Conservation (phyloP, 2,797 vertebrate genomes). For the Pristis pectinata region DNA sequence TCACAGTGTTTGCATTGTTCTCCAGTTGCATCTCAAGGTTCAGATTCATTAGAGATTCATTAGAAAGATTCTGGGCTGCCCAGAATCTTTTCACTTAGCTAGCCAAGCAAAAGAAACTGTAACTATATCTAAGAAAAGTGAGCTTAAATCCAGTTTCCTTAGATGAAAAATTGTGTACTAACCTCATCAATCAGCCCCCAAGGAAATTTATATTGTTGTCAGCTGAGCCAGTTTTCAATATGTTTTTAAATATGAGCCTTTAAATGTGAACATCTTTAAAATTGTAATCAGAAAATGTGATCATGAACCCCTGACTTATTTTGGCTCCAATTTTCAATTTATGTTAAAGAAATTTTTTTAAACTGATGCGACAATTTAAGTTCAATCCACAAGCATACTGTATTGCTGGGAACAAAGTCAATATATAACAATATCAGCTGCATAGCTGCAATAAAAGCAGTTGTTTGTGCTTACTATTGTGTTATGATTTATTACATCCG, state of each 20-base stretch:
- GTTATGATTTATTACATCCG: conserved; percentile 59
- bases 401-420: not conserved
- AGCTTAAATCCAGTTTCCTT: not conserved
- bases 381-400: not conserved
- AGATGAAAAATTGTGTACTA: not conserved
- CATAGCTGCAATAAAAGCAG: conserved; percentile 47
- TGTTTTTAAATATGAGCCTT: not conserved
- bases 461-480: conserved; percentile 52
- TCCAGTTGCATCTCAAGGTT: no score
- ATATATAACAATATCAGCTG: not conserved
- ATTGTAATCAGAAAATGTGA: not conserved
- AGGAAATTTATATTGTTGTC: not conserved
- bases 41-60: not conserved
- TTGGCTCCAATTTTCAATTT: not conserved
- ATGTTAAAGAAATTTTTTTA: not conserved
- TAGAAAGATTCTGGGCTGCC: not conserved
- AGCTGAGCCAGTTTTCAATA: not conserved
- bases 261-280: not conserved
- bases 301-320: not conserved
- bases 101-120: not conserved
- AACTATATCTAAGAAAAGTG: not conserved
- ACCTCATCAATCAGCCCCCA: not conserved
- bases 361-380: not conserved
- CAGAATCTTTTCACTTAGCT: not conserved
- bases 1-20: no score